These are phyloP conservation scores for Strix uralensis DNA, from an alignment of 2,113 vertebrate genomes.

Conservation along the genomic window DNA sequence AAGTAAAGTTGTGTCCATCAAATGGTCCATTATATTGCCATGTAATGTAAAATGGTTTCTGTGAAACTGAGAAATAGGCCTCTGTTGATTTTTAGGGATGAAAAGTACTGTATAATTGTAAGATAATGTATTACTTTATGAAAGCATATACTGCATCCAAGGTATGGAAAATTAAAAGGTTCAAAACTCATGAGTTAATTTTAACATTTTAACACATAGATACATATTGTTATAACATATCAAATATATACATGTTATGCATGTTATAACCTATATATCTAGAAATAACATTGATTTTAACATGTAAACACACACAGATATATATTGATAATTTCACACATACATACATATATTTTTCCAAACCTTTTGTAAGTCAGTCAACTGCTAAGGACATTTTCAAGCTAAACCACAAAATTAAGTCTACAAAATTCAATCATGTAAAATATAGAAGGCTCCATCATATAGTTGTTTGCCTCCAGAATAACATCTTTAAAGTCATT, in stretches of 20 bases:
- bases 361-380: neutral
- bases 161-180: neutral
- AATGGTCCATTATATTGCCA: neutral
- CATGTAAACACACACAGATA: neutral
- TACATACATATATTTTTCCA: neutral
- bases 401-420: neutral
- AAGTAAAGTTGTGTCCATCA: neutral
- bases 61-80: neutral
- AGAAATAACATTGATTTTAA: neutral
- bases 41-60: neutral
- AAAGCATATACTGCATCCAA: neutral
- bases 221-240: neutral
- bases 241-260: neutral
- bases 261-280: neutral
- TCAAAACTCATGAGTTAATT: neutral
- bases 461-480: neutral
- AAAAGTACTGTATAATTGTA: neutral
- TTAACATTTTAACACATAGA: neutral
- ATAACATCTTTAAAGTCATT: neutral
- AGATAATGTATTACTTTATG: neutral
- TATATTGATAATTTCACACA: neutral
- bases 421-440: neutral
- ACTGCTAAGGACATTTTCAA: neutral
- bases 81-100: neutral
- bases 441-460: neutral